phyloP scores from a whole-genome alignment of 2,113 vertebrate species.

The Thunnus thynnus region DNA sequence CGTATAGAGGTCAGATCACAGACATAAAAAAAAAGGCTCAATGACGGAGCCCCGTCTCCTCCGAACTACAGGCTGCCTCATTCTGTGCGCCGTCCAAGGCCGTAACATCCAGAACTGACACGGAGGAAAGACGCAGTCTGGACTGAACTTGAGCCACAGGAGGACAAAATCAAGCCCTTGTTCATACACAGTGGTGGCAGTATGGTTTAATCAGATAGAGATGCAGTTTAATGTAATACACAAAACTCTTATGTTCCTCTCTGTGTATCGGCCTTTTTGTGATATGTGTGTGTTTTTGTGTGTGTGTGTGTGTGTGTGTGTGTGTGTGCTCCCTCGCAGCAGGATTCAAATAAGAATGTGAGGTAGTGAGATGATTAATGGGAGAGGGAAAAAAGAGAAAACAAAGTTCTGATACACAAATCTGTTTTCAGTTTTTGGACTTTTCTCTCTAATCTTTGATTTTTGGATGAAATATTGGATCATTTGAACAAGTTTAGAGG shows the following conservation, averaged over 20 bases:
- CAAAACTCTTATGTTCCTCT: slow-evolving; percentile 6
- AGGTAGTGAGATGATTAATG: too few species aligned
- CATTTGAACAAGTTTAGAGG: too few species aligned
- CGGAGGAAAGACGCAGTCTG: slow-evolving; percentile 15
- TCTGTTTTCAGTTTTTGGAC: too few species aligned
- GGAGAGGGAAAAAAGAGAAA: too few species aligned
- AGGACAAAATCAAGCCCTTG: slow-evolving; percentile 28
- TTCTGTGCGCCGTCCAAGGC: background rate
- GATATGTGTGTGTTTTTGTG: too few species aligned
- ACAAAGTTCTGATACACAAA: too few species aligned
- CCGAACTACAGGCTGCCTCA: background rate
- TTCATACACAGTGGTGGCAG: slow-evolving; percentile 35
- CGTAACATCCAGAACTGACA: background rate
- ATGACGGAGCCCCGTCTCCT: background rate
- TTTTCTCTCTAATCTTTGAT: too few species aligned
- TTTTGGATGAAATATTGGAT: too few species aligned
- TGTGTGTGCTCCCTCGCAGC: slow-evolving; percentile 8
- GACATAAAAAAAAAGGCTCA: background rate
- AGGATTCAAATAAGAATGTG: slow-evolving; percentile 36
- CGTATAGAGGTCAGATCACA: background rate
- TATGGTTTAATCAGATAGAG: slow-evolving; percentile 44
- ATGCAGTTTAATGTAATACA: slow-evolving; percentile 37
- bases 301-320: background rate
- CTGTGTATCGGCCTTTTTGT: slow-evolving; percentile 9
- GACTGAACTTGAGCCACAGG: slow-evolving; percentile 30